These are phyloP conservation scores for Leptinotarsa undecemlineata DNA, from an alignment of 1,140 invertebrate genomes.

Conservation along the genomic window DNA sequence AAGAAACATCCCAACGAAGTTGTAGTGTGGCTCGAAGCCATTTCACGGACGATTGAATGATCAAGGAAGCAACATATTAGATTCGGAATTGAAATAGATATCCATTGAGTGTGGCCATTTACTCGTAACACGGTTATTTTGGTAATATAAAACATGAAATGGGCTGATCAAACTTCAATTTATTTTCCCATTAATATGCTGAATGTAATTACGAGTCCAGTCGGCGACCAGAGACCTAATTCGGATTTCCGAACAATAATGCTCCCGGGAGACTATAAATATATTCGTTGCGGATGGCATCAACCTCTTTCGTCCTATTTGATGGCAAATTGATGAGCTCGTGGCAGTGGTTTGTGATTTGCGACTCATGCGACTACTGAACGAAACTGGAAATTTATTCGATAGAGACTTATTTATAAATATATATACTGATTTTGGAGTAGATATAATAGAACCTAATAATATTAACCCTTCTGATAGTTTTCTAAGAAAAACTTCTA, in stretches of 20 bases:
- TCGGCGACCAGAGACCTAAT: conserved; percentile 33
- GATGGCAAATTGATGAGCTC: background rate
- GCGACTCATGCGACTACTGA: too few relatives aligned
- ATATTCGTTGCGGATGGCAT: conserved; percentile 12
- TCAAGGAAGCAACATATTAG: conserved; percentile 11
- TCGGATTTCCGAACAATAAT: conserved; percentile 21
- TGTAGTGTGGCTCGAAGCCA: background rate
- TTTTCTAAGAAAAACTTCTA: too few relatives aligned
- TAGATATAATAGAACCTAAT: too few relatives aligned
- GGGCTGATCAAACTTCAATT: conserved; percentile 49
- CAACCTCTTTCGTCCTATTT: conserved; percentile 11
- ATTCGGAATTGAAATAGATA: conserved; percentile 15
- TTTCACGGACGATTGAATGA: conserved; percentile 11
- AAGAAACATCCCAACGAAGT: background rate
- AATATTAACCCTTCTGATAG: too few relatives aligned
- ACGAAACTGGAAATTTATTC: too few relatives aligned
- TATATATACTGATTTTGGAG: too few relatives aligned
- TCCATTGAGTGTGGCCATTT: conserved; percentile 8
- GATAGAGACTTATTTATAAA: too few relatives aligned
- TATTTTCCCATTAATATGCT: conserved; percentile 52
- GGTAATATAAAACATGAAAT: conserved; percentile 44
- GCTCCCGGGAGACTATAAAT: conserved; percentile 1
- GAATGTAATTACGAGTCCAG: conserved; percentile 47
- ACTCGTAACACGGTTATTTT: conserved; percentile 34
- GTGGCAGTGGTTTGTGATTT: background rate